These are phyloP conservation scores for Tenthredo livida DNA, from an alignment of 2,888 invertebrate species.

Conservation along the genomic window DNA sequence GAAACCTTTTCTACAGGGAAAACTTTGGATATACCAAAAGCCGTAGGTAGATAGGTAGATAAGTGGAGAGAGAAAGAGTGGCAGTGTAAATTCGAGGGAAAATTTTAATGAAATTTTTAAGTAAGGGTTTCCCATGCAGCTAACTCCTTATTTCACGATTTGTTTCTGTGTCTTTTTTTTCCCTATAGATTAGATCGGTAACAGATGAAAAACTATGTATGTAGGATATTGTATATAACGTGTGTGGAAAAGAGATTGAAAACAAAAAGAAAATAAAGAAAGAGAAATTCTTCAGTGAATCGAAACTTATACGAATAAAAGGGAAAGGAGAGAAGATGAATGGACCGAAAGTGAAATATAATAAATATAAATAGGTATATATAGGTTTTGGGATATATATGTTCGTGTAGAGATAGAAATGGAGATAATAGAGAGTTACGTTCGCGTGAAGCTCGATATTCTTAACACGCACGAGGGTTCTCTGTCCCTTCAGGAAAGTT, in stretches of 20 bases:
- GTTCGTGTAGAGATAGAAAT: neutral
- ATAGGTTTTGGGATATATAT: neutral
- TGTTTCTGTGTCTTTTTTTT: no score
- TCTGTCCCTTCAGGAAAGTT: conserved; percentile 2
- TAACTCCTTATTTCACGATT: neutral
- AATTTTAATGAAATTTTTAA: conserved; percentile 33
- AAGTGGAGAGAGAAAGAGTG: neutral
- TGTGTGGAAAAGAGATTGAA: no score
- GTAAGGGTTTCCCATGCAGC: neutral
- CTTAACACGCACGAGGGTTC: neutral
- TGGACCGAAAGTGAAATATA: conserved; percentile 3
- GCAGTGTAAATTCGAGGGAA: neutral
- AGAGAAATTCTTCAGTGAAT: neutral
- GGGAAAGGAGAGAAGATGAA: neutral
- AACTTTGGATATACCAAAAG: neutral
- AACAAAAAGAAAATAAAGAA: neutral
- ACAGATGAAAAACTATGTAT: no score
- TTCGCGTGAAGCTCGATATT: neutral
- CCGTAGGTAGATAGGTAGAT: neutral
- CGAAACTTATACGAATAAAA: neutral
- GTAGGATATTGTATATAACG: no score
- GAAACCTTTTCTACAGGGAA: conserved; percentile 13
- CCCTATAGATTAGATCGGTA: no score
- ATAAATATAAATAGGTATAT: neutral
- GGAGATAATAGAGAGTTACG: neutral